phyloP scores from a whole-genome alignment of 2,888 invertebrate species.

The Mimumesa dahlbomi region DNA sequence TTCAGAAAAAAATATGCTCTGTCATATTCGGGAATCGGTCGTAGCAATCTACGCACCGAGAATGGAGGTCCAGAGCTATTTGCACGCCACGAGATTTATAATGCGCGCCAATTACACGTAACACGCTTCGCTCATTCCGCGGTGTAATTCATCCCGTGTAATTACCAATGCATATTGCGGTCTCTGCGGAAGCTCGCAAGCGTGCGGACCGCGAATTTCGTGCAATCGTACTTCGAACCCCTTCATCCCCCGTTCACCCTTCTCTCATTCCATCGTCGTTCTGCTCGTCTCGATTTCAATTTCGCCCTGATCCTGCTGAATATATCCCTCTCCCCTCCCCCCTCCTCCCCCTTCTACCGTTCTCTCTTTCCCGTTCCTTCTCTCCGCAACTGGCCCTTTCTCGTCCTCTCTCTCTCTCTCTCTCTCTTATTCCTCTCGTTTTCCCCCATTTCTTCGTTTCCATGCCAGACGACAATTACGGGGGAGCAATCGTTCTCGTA shows the following conservation, averaged over 20 bases:
- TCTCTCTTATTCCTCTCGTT: neutral
- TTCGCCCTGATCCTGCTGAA: conserved; percentile 63
- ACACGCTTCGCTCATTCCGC: conserved; percentile 75
- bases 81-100: conserved; percentile 75
- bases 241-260: conserved; percentile 19
- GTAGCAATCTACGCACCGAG: neutral
- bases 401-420: neutral
- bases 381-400: too few species aligned
- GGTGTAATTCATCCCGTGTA: conserved; percentile 74
- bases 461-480: conserved; percentile 52
- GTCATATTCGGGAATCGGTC: too few species aligned
- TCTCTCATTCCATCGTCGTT: conserved; percentile 36
- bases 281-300: conserved; percentile 68
- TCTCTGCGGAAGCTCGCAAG: conserved; percentile 65
- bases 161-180: conserved; percentile 76
- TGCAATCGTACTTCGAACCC: conserved; percentile 54
- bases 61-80: conserved; percentile 59
- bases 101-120: conserved; percentile 76
- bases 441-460: conserved; percentile 24
- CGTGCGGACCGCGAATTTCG: conserved; percentile 69
- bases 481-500: conserved; percentile 30
- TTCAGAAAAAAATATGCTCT: too few species aligned
- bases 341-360: neutral
- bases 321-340: conserved; percentile 13
- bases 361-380: neutral